Conservation (phyloP, 2,797 vertebrate genomes). For the Petrocephalus schoutedeni region DNA sequence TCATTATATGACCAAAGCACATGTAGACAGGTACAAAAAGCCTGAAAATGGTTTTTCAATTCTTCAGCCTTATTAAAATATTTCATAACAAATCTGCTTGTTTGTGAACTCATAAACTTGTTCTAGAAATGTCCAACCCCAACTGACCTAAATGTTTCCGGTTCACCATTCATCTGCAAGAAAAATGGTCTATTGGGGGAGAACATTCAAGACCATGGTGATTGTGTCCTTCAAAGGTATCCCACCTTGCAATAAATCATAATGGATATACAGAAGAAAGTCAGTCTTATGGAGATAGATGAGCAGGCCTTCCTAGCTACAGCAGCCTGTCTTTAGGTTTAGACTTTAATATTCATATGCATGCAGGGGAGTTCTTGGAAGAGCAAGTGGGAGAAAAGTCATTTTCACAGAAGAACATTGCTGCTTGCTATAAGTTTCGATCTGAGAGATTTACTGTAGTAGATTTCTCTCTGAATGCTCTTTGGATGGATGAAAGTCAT, state of each 20-base stretch:
- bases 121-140: not conserved
- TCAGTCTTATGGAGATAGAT: not conserved
- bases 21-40: not conserved
- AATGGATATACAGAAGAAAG: not conserved
- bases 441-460: not conserved
- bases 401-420: not conserved
- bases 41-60: not conserved
- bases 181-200: not conserved
- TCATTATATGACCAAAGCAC: not conserved
- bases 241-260: not conserved
- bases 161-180: not conserved
- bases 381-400: not conserved
- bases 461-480: not conserved
- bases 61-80: not conserved
- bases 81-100: not conserved
- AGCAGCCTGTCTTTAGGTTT: not conserved
- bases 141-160: not conserved
- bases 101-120: not conserved
- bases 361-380: not conserved
- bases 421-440: not conserved
- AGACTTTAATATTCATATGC: not conserved
- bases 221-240: not conserved
- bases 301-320: not conserved
- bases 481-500: not conserved
- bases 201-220: not conserved